phyloP scores from a whole-genome alignment of 2,113 vertebrate genomes.

The Chlorodrepanis virens region DNA sequence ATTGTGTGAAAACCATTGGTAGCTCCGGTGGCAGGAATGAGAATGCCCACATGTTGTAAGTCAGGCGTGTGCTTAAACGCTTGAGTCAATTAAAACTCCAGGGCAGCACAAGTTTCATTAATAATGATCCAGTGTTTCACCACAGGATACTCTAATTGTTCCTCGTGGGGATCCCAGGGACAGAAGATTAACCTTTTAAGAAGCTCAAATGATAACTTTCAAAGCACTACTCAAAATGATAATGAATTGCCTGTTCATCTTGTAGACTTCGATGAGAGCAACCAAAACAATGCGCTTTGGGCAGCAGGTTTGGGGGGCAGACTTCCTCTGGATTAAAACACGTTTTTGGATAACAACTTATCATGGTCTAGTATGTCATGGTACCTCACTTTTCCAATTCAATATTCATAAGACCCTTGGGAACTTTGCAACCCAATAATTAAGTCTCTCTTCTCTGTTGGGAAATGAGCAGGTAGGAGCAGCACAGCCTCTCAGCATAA shows the following conservation, averaged over 20 bases:
- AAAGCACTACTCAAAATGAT: neutral
- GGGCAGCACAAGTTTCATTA: neutral
- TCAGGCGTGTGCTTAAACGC: neutral
- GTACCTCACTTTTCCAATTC: neutral
- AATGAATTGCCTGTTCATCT: neutral
- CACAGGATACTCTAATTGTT: slow-evolving; percentile 25
- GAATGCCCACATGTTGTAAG: neutral
- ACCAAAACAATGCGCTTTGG: neutral
- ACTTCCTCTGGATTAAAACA: neutral
- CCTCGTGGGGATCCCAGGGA: neutral
- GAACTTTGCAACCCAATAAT: neutral
- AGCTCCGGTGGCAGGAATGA: neutral
- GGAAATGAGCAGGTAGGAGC: slow-evolving; percentile 20
- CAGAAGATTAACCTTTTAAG: slow-evolving; percentile 20
- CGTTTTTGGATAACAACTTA: neutral
- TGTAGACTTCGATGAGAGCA: neutral
- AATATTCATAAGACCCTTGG: neutral
- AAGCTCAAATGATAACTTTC: slow-evolving; percentile 1
- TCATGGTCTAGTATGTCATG: fast-evolving
- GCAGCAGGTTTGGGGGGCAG: neutral
- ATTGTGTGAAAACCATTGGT: neutral
- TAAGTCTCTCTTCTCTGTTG: neutral
- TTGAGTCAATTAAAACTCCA: slow-evolving; percentile 1
- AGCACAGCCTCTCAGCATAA: neutral
- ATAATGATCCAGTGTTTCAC: neutral